phyloP scores from a whole-genome alignment of 2,113 vertebrate genomes.

The Ctenomys sociabilis region DNA sequence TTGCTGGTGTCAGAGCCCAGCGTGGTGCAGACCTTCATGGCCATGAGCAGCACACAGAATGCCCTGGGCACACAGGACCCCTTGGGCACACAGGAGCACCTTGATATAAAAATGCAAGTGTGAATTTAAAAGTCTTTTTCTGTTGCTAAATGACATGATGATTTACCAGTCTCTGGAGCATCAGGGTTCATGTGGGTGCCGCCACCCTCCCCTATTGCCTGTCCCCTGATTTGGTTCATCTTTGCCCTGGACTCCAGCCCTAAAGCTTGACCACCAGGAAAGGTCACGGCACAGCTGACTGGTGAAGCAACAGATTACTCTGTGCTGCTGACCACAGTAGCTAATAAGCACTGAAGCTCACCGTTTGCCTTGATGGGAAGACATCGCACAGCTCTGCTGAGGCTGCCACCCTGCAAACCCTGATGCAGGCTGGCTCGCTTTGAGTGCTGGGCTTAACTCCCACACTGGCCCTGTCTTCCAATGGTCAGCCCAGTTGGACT shows the following conservation, averaged over 20 bases:
- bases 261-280: background rate
- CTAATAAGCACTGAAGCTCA: background rate
- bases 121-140: background rate
- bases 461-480: background rate
- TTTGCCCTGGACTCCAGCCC: background rate
- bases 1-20: background rate
- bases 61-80: background rate
- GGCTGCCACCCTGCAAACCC: background rate
- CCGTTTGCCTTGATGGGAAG: background rate
- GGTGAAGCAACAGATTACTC: constrained; percentile 58
- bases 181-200: background rate
- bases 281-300: constrained; percentile 41
- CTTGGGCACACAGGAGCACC: no score
- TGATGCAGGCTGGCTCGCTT: fast-evolving
- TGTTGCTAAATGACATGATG: background rate
- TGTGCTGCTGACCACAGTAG: no score
- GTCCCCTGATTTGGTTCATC: background rate
- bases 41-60: background rate
- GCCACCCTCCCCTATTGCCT: background rate
- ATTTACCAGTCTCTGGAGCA: background rate
- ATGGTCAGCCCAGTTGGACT: background rate
- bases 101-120: background rate
- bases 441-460: background rate
- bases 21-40: background rate
- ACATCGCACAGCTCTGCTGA: fast-evolving